Evolutionary conservation across 2,113 vertebrate species (phyloP).

Genomic region (Paramisgurnus dabryanus): DNA sequence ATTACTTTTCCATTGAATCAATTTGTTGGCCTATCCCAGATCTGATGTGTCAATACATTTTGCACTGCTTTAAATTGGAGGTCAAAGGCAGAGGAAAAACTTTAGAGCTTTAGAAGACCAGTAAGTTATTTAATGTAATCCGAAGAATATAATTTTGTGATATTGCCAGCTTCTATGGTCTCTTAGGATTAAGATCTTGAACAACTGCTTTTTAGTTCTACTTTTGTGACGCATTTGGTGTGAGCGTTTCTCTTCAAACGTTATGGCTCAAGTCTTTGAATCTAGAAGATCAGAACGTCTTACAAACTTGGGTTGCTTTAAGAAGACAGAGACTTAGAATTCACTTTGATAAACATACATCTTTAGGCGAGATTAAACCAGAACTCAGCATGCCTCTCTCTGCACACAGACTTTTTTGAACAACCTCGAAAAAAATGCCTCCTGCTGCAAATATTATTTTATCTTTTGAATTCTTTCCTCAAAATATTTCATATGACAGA

Average conservation of each 20-base stretch:
- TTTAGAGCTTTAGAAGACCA: neutral
- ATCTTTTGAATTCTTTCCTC: constrained; percentile 50
- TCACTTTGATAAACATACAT: constrained; percentile 75
- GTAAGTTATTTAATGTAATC: constrained; percentile 13
- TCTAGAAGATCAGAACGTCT: constrained; percentile 57
- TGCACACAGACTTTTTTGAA: constrained; percentile 61
- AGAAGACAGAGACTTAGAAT: constrained; percentile 64
- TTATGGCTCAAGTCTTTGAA: constrained; percentile 63
- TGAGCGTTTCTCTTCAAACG: constrained; percentile 54
- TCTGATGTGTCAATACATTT: constrained; percentile 34
- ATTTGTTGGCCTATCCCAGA: constrained; percentile 32
- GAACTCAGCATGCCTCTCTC: constrained; percentile 59
- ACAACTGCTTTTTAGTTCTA: constrained; percentile 1
- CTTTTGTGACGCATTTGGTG: constrained; percentile 47
- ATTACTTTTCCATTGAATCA: constrained; percentile 47
- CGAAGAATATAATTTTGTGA: neutral
- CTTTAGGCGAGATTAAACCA: constrained; percentile 72
- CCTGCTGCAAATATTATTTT: constrained; percentile 51
- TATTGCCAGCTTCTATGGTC: neutral
- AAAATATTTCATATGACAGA: constrained; percentile 46
- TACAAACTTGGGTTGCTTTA: constrained; percentile 58
- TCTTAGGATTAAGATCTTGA: neutral
- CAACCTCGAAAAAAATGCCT: constrained; percentile 60
- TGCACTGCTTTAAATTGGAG: constrained; percentile 19
- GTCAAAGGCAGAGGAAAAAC: constrained; percentile 27